These are phyloP conservation scores for Hyles vespertilio DNA, from an alignment of 1,140 invertebrate genomes.

Conservation along the genomic window DNA sequence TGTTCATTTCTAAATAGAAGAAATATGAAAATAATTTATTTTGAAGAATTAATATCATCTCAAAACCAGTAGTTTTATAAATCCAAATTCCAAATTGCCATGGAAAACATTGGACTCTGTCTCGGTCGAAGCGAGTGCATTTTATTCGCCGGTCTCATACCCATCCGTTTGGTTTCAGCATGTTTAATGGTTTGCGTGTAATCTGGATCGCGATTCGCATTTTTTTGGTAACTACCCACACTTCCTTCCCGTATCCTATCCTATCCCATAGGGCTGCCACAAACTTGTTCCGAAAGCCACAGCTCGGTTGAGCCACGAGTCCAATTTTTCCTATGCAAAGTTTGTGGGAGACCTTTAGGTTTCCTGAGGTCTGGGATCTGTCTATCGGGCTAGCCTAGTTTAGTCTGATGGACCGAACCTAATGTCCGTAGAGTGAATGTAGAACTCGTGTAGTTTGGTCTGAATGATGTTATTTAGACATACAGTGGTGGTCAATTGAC, in stretches of 20 bases:
- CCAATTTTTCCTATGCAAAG: constrained; percentile 46
- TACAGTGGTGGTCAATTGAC: no score
- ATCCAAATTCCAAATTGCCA: constrained; percentile 49
- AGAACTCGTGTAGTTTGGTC: no score
- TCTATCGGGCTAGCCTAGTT: no score
- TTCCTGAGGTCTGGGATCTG: background rate
- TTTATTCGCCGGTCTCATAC: constrained; percentile 23
- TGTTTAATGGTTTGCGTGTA: constrained; percentile 73
- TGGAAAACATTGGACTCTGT: constrained; percentile 50
- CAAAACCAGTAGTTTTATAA: background rate
- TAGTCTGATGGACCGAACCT: no score
- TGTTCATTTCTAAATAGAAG: no score
- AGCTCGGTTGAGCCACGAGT: constrained; percentile 45
- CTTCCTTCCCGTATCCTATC: constrained; percentile 20
- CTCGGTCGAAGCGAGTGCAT: constrained; percentile 24
- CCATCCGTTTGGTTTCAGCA: constrained; percentile 55
- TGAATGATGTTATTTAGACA: no score
- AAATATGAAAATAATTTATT: no score
- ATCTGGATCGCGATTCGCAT: constrained; percentile 54
- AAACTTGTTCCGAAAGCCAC: constrained; percentile 39
- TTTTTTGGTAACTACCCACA: constrained; percentile 61
- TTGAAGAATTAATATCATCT: no score
- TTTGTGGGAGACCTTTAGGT: constrained; percentile 50
- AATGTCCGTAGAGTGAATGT: no score
- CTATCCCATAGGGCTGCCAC: constrained; percentile 39